phyloP scores from a whole-genome alignment of 1,140 invertebrate genomes.

The Pseudomyrmex sp. region DNA sequence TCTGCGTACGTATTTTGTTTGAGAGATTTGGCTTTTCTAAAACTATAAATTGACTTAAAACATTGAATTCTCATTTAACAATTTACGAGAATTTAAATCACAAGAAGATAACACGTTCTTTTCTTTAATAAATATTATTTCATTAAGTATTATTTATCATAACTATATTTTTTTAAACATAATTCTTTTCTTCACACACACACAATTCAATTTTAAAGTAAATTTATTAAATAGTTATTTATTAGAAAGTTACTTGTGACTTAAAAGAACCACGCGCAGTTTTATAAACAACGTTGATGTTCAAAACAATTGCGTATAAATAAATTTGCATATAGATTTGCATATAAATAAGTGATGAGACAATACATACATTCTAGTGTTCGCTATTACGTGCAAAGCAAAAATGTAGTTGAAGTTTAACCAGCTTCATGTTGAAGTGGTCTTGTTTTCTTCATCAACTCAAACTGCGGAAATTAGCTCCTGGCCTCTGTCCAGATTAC shows the following conservation, averaged over 20 bases:
- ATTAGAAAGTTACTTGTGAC: neutral
- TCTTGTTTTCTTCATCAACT: slow-evolving; percentile 80
- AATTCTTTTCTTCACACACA: neutral
- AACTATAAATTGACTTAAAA: no score
- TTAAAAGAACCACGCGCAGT: no score
- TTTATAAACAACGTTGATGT: no score
- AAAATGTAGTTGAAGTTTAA: slow-evolving; percentile 79
- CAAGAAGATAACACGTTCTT: no score
- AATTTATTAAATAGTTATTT: neutral
- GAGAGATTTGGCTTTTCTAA: no score
- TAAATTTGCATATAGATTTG: no score
- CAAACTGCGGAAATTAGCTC: slow-evolving; percentile 79
- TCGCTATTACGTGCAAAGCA: slow-evolving; percentile 74
- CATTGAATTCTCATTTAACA: no score
- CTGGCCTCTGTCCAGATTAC: slow-evolving; percentile 80
- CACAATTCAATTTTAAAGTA: no score
- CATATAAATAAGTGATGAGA: neutral
- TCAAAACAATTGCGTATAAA: no score
- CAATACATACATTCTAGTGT: slow-evolving; percentile 44
- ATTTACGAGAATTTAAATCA: no score
- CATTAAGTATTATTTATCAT: neutral
- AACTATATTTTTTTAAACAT: no score
- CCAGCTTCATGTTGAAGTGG: slow-evolving; percentile 73
- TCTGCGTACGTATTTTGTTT: neutral
- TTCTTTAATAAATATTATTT: neutral